Evolutionary conservation across 2,797 vertebrate species (phyloP), one percentile per base, ranked within the genome.

Genomic region (Ctenopoma kingsleyae): DNA sequence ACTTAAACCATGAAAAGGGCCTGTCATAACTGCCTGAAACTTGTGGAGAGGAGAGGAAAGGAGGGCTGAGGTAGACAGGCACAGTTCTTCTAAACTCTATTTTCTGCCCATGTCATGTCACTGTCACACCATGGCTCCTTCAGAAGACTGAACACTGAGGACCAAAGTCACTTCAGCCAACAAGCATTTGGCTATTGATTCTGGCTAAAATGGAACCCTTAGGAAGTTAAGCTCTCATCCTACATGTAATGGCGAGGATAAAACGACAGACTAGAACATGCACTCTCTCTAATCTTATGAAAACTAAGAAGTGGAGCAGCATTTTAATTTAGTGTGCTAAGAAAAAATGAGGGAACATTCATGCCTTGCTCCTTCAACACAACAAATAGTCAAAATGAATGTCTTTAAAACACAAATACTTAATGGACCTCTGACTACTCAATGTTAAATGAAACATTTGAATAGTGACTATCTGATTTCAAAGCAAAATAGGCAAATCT

Each of bases 231-330:
- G 90, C 85, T 87, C 70, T 86, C 74, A 72, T 87, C 59, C 76
- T 82, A 74, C 81, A 85, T 86, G 83, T 91, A 90, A 90, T 88
- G 66, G 77, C 67, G 40, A 77, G 72, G 87, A 90, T 90, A 80
- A 87, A 85, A 82, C 50, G 15, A 60, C 58, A 83, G 76, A 83
- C 59, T 78, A 65, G 84, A 86, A 86, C 89, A 93, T 84, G 83
- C 74, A 82, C 80, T 86, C 77, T 74, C 69, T 84, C 77, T 91
- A 91, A 93, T 93, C 87, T 89, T 83, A 81, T 91, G 80, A 90
- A 81, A 84, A 86, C 67, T 82, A 89, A 88, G 73, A 78, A 82
- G 80, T 91, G 76, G 86, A 87, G 81, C 89, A 90, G 83, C 69
- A 80, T 88, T 85, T 82, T 86, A 72, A 87, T 91, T 87, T 87